Conservation (phyloP, 1,140 invertebrate species). For the Platyura marginata region DNA sequence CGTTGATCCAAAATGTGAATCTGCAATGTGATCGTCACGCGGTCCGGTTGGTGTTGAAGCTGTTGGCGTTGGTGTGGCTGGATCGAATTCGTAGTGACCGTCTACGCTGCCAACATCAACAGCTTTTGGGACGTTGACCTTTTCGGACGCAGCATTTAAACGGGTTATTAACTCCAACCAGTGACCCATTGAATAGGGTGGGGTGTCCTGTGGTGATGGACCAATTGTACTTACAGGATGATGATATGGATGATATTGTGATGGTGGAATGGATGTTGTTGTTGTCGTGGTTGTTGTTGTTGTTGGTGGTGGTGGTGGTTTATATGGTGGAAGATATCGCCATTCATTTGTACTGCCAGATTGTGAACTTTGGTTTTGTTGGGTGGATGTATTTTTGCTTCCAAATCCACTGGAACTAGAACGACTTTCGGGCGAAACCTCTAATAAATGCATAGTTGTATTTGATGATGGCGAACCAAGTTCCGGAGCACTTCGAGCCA, state of each 20-base stretch:
- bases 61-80: slow-evolving; percentile 45
- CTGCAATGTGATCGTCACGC: slow-evolving; percentile 8
- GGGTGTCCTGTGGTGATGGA: slow-evolving; percentile 24
- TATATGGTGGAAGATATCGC: slow-evolving; percentile 52
- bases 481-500: slow-evolving; percentile 44
- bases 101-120: slow-evolving; percentile 75
- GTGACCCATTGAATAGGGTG: slow-evolving; percentile 36
- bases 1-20: slow-evolving; percentile 25
- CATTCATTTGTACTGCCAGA: slow-evolving; percentile 55
- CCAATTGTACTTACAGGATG: slow-evolving; percentile 13
- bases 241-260: slow-evolving; percentile 1
- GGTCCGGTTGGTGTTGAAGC: slow-evolving; percentile 36
- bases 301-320: slow-evolving; percentile 44
- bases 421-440: slow-evolving; percentile 70
- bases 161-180: slow-evolving; percentile 37
- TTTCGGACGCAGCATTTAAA: slow-evolving; percentile 28
- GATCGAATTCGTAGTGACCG: slow-evolving; percentile 86
- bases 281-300: slow-evolving; percentile 50
- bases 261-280: slow-evolving; percentile 35
- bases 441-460: slow-evolving; percentile 26
- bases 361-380: slow-evolving; percentile 48
- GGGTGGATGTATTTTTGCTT: slow-evolving; percentile 77
- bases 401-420: slow-evolving; percentile 76
- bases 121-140: slow-evolving; percentile 28
- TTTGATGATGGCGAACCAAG: slow-evolving; percentile 33